phyloP scores from a whole-genome alignment of 2,113 vertebrate species.

The Thalassoma bifasciatum region DNA sequence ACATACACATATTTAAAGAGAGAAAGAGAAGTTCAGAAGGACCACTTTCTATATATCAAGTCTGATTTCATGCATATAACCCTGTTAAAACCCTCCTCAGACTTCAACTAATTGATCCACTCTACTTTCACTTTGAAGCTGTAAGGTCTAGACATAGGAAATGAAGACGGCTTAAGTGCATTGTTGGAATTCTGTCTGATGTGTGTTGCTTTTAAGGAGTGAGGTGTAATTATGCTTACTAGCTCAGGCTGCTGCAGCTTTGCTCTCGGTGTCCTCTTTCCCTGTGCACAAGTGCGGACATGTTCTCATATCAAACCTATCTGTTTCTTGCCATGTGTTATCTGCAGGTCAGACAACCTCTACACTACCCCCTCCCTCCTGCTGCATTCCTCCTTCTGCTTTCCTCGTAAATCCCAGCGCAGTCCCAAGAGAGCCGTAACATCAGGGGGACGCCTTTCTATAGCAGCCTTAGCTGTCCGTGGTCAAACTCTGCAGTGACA shows the following conservation, averaged over 20 bases:
- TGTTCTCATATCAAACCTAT: slow-evolving; percentile 83
- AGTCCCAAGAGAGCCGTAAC: slow-evolving; percentile 65
- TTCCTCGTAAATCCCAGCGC: slow-evolving; percentile 65
- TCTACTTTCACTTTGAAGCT: slow-evolving; percentile 42
- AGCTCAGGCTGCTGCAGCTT: slow-evolving; percentile 26
- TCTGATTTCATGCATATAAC: neutral
- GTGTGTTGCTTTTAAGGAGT: slow-evolving; percentile 62
- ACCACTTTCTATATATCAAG: neutral
- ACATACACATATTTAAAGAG: neutral
- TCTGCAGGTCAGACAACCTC: slow-evolving; percentile 70
- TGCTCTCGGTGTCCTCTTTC: slow-evolving; percentile 54
- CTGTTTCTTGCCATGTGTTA: slow-evolving; percentile 81
- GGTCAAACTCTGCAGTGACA: slow-evolving; percentile 64
- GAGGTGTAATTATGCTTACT: slow-evolving; percentile 41
- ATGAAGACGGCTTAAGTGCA: slow-evolving; percentile 72
- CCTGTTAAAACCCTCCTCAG: neutral
- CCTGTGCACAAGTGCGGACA: slow-evolving; percentile 70
- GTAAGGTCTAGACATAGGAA: slow-evolving; percentile 68
- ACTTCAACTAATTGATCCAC: neutral
- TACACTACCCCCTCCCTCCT: slow-evolving; percentile 15
- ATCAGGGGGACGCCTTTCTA: slow-evolving; percentile 36
- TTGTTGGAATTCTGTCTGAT: slow-evolving; percentile 73
- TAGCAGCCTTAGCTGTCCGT: slow-evolving; percentile 43
- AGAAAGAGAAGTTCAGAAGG: neutral
- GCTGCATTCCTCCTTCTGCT: slow-evolving; percentile 66